Evolutionary conservation across 1,140 invertebrate genomes (phyloP).

Genomic region (Drosophila jambulina): DNA sequence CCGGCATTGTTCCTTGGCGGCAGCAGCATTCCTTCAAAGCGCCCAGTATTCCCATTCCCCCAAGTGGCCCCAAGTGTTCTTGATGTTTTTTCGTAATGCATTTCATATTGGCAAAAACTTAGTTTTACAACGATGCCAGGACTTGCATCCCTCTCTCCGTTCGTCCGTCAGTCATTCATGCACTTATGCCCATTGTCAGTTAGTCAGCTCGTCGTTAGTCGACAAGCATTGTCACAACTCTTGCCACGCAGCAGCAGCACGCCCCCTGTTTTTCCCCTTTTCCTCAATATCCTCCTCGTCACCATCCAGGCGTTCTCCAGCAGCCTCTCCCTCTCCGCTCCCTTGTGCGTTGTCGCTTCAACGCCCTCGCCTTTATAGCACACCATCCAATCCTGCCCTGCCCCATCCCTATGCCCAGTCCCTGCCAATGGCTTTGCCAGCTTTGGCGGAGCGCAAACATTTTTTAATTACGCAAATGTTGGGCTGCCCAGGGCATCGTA

Average conservation of each 20-base stretch:
- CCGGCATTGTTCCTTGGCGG: conserved; percentile 69
- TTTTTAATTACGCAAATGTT: conserved; percentile 83
- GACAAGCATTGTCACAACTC: conserved; percentile 82
- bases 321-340: conserved; percentile 7
- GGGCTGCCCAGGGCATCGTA: conserved; percentile 67
- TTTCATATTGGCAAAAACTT: conserved; percentile 79
- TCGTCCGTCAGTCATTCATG: conserved; percentile 53
- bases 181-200: conserved; percentile 77
- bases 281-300: conserved; percentile 22
- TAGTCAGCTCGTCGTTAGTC: conserved; percentile 74
- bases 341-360: conserved; percentile 71
- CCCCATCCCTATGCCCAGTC: conserved; percentile 24
- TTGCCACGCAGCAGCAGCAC: conserved; percentile 59
- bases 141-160: conserved; percentile 6
- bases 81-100: conserved; percentile 61
- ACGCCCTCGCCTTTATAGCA: conserved; percentile 60
- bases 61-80: conserved; percentile 40
- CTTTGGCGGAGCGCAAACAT: conserved; percentile 79
- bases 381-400: conserved; percentile 14
- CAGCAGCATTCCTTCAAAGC: conserved; percentile 1
- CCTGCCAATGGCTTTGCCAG: conserved; percentile 62
- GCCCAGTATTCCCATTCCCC: conserved; percentile 9
- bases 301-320: conserved; percentile 12
- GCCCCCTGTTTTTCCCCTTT: conserved; percentile 31
- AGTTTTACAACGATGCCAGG: conserved; percentile 61